Evolutionary conservation across 1,140 invertebrate genomes (phyloP), one percentile per base, ranked within the genome.

Genomic region (Zaprionus taronus): DNA sequence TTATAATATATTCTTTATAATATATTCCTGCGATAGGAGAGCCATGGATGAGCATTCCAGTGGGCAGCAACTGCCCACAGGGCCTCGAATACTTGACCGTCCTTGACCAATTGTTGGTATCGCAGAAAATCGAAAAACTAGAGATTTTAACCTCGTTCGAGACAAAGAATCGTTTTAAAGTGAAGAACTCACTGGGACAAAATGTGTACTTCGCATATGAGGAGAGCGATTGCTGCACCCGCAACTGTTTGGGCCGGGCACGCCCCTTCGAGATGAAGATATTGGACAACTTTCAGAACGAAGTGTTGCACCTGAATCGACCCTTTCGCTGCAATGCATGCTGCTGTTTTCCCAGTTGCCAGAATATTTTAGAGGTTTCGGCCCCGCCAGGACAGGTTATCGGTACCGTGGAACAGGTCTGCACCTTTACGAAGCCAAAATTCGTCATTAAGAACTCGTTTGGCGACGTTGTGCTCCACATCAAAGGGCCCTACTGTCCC

Each of bases 41-140:
- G 7, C 68, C 80, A 57, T 90, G 85, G 85, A 90, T 90, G 85
- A 89, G 81, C 34, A 90, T 91, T 80, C 85, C 94, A 78, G 95
- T 94, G 91, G 83, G 82, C 26, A 86, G 75, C 65, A 97, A 95
- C 92, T 98, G 96, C 93, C 98, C 96, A 26, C 96, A 95, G 83
- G 98, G 97, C 68, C 95, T 99, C 93, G 97, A 98, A 94, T 98
- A 97, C 94, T 95, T 98, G 93, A 96, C 96, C 86, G 95, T 95
- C 94, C 95, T 98, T 94, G 97, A 98, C 93, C 95, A 97, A 77
- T 93, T 99, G 20, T 93, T 98, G 61, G 94, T 99, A 9, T 96
- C 98, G 79, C 97, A 98, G 92, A 97, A 97, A 93, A 94, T 97
- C 22, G 97, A 98, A 90, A 79, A 96, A 12, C 79, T 98, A 14